Conservation (phyloP, 2,888 invertebrate genomes). For the Tetramorium bicarinatum region DNA sequence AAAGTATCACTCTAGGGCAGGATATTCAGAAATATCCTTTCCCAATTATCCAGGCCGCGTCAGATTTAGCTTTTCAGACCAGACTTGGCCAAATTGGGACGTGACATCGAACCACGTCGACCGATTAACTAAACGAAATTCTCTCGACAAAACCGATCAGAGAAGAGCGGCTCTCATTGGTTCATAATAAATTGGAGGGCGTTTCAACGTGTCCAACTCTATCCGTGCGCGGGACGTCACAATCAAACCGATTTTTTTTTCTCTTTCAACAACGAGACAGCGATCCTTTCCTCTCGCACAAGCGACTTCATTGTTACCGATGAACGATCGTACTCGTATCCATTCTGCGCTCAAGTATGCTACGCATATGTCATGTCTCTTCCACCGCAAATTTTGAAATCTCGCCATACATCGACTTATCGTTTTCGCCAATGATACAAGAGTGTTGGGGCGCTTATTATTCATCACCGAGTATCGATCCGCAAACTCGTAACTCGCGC, state of each 20-base stretch:
- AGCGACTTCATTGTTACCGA: constrained; percentile 49
- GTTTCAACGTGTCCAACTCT: constrained; percentile 62
- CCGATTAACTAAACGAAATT: constrained; percentile 79
- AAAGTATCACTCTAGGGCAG: constrained; percentile 8
- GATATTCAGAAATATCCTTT: constrained; percentile 58
- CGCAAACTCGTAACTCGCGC: background rate
- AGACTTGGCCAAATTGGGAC: constrained; percentile 73
- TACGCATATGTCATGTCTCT: constrained; percentile 25
- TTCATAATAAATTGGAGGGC: constrained; percentile 75
- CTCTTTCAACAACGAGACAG: constrained; percentile 37
- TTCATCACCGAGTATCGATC: constrained; percentile 25
- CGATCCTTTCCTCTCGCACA: constrained; percentile 42
- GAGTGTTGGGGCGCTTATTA: constrained; percentile 43
- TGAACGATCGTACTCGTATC: constrained; percentile 46
- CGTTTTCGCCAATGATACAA: constrained; percentile 36
- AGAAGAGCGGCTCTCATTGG: constrained; percentile 66
- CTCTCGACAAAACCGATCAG: constrained; percentile 66
- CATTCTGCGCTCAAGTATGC: constrained; percentile 29
- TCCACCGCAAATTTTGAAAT: constrained; percentile 33
- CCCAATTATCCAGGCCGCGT: constrained; percentile 63
- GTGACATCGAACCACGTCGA: constrained; percentile 75
- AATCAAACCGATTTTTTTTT: constrained; percentile 41
- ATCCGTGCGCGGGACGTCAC: constrained; percentile 53
- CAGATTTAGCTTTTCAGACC: constrained; percentile 66
- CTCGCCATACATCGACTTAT: constrained; percentile 7